Evolutionary conservation across 2,888 invertebrate species (phyloP).

Genomic region (Ectemnius cavifrons): DNA sequence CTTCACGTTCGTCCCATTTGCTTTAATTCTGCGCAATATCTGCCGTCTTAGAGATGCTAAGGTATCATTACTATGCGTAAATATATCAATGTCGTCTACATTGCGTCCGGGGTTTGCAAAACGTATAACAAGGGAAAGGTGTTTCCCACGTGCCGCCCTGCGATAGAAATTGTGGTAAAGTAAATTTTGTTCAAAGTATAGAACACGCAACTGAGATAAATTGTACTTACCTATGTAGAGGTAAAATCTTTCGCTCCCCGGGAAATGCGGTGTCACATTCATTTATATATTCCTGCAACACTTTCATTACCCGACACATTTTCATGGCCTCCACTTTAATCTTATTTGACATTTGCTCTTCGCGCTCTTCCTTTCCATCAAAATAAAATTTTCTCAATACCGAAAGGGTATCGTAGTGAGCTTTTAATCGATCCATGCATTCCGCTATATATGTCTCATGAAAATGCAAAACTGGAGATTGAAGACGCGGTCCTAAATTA

Average conservation of each 20-base stretch:
- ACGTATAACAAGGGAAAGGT: constrained; percentile 91
- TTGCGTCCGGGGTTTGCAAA: constrained; percentile 93
- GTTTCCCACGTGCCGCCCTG: constrained; percentile 94
- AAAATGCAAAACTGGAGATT: constrained; percentile 88
- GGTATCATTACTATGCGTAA: constrained; percentile 96
- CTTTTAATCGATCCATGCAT: constrained; percentile 93
- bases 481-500: constrained; percentile 92
- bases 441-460: constrained; percentile 95
- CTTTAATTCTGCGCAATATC: constrained; percentile 84
- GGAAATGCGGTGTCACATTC: constrained; percentile 95
- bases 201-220: constrained; percentile 5
- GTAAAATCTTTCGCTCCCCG: constrained; percentile 92
- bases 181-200: too few relatives aligned
- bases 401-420: constrained; percentile 90
- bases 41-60: constrained; percentile 90
- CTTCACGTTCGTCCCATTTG: constrained; percentile 87
- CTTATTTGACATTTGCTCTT: constrained; percentile 78
- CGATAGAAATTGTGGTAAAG: constrained; percentile 55
- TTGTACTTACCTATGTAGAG: constrained; percentile 86
- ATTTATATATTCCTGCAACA: constrained; percentile 95
- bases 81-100: constrained; percentile 94
- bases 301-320: constrained; percentile 96
- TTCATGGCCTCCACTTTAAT: constrained; percentile 86
- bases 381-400: constrained; percentile 79
- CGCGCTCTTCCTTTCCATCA: constrained; percentile 77